Evolutionary conservation across 2,888 invertebrate genomes (phyloP).

Genomic region (Lycophotia porphyrea): DNA sequence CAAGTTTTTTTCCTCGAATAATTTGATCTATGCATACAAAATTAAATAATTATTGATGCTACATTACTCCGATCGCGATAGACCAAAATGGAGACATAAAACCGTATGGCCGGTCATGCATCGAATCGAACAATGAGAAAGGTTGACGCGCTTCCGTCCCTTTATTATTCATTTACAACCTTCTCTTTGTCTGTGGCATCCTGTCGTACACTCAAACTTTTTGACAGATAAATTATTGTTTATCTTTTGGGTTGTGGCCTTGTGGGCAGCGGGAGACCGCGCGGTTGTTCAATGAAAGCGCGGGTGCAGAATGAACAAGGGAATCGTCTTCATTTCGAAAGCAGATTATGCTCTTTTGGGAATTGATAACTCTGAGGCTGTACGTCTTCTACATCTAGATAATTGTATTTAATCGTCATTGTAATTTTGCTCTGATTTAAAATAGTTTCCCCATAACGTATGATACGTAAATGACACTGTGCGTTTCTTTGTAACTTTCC

Average conservation of each 20-base stretch:
- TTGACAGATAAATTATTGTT: conserved; percentile 70
- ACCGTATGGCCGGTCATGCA: conserved; percentile 64
- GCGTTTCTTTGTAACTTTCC: neutral
- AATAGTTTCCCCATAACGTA: neutral
- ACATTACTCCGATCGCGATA: conserved; percentile 62
- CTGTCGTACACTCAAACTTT: conserved; percentile 71
- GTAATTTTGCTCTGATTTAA: neutral
- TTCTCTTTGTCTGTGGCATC: conserved; percentile 75
- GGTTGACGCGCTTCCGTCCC: conserved; percentile 76
- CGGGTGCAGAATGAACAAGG: neutral
- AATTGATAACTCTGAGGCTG: neutral
- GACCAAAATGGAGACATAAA: conserved; percentile 69
- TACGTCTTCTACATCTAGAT: too few relatives aligned
- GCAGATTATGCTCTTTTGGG: neutral
- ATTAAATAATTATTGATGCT: conserved; percentile 20
- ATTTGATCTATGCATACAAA: conserved; percentile 27
- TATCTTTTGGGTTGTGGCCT: conserved; percentile 63
- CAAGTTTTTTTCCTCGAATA: conserved; percentile 4
- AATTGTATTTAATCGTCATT: neutral
- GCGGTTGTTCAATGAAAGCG: neutral
- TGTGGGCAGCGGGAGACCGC: conserved; percentile 39
- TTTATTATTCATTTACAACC: conserved; percentile 76
- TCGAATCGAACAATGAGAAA: conserved; percentile 75
- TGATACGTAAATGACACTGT: neutral
- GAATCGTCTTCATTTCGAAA: neutral